Percentiles rank a stretch among this genome's conserved stretches.
Evolutionary conservation across 2,888 invertebrate genomes (phyloP).

Genomic region (Leptinotarsa rubiginosa): DNA sequence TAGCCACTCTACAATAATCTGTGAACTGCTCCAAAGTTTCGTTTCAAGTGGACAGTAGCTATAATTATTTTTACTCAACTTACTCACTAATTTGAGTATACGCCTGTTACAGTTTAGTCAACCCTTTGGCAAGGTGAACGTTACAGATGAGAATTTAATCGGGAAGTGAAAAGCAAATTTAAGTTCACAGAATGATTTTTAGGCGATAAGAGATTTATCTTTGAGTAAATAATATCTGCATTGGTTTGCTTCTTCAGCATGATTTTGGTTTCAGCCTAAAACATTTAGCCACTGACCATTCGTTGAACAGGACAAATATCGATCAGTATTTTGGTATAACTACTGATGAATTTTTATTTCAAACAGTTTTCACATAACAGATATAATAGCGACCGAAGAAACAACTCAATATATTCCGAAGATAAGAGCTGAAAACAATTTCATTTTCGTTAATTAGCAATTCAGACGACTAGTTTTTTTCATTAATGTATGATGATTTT

Average conservation of each 20-base stretch:
- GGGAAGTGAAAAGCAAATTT: too few relatives aligned
- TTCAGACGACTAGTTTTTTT: constrained; percentile 33
- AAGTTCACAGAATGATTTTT: too few relatives aligned
- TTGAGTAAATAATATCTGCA: too few relatives aligned
- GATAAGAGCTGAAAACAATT: constrained; percentile 33
- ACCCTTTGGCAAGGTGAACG: too few relatives aligned
- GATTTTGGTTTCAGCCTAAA: background rate
- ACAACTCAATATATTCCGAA: background rate
- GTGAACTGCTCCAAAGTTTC: background rate
- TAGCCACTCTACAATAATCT: background rate
- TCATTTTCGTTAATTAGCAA: constrained; percentile 29
- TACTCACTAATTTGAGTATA: background rate
- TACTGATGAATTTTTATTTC: background rate
- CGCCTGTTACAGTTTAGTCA: background rate
- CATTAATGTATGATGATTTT: too few relatives aligned
- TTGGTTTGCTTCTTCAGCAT: too few relatives aligned
- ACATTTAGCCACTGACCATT: background rate
- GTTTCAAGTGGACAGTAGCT: background rate
- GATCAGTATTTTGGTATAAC: background rate
- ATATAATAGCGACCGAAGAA: background rate
- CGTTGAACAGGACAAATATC: background rate
- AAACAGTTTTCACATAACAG: background rate
- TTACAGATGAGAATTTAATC: too few relatives aligned
- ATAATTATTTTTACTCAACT: background rate
- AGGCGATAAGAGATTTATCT: too few relatives aligned